These are phyloP conservation scores for Bactericera cockerelli DNA, from an alignment of 1,140 invertebrate genomes.

Conservation along the genomic window DNA sequence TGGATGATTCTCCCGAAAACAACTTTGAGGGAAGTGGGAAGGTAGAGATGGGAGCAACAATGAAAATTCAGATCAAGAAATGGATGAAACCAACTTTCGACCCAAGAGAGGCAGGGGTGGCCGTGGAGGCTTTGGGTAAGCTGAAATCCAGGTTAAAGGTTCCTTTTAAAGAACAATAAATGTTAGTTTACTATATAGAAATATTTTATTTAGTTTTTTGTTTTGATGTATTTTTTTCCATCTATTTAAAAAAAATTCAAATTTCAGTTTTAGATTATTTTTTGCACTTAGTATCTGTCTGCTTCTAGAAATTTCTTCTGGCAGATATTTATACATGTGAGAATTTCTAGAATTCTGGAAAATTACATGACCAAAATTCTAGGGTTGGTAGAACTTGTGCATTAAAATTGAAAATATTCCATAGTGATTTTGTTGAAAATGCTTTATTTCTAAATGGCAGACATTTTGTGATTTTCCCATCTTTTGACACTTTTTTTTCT, in stretches of 20 bases:
- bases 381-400: too few relatives aligned
- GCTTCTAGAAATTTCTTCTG: not conserved
- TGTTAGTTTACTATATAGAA: not conserved
- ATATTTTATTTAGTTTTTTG: not conserved
- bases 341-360: too few relatives aligned
- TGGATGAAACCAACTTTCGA: not conserved
- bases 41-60: not conserved
- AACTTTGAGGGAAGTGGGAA: not conserved
- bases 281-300: not conserved
- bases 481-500: too few relatives aligned
- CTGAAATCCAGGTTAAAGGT: not conserved
- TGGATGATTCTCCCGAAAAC: constrained; percentile 1
- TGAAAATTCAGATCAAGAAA: not conserved
- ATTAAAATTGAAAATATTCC: too few relatives aligned
- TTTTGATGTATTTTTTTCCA: not conserved
- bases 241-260: not conserved
- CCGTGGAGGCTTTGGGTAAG: not conserved
- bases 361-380: too few relatives aligned
- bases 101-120: not conserved
- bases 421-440: too few relatives aligned
- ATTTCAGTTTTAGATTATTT: not conserved
- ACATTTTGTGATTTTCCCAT: too few relatives aligned
- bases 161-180: not conserved
- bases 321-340: not conserved
- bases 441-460: too few relatives aligned